These are phyloP conservation scores for Abscondita cerata DNA, from an alignment of 2,888 invertebrate species.

Conservation along the genomic window DNA sequence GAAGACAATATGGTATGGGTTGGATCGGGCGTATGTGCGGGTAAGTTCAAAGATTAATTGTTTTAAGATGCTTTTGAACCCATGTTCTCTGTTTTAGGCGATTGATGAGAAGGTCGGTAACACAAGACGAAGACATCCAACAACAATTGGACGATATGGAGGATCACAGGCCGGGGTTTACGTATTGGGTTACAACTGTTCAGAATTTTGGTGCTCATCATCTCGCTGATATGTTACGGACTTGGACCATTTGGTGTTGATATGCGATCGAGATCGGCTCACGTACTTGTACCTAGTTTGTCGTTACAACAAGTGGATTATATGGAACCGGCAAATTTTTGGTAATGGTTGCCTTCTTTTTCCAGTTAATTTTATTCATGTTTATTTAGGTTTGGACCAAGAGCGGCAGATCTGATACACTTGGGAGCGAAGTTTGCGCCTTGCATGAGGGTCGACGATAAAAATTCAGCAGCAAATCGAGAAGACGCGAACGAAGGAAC, in stretches of 20 bases:
- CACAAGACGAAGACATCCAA: constrained; percentile 70
- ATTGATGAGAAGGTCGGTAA: constrained; percentile 73
- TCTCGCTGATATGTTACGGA: constrained; percentile 92
- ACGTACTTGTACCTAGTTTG: constrained; percentile 91
- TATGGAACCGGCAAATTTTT: constrained; percentile 95
- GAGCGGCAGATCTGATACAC: constrained; percentile 95
- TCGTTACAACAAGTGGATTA: constrained; percentile 94
- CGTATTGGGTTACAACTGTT: constrained; percentile 98
- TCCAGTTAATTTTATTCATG: not conserved
- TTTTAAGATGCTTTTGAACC: not conserved
- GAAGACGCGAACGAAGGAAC: constrained; percentile 83
- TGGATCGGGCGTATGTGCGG: constrained; percentile 80
- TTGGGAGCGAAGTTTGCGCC: constrained; percentile 98
- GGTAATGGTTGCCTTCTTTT: constrained; percentile 62
- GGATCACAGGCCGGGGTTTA: constrained; percentile 97
- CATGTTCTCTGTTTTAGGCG: constrained; percentile 67
- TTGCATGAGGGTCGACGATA: constrained; percentile 94
- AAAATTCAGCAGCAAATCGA: constrained; percentile 88
- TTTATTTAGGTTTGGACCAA: constrained; percentile 80
- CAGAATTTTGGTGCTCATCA: constrained; percentile 90
- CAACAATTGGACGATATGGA: constrained; percentile 88
- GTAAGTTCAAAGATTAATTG: too few species aligned
- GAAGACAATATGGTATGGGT: constrained; percentile 85
- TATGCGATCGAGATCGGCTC: constrained; percentile 81
- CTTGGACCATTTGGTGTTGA: constrained; percentile 93